Percentiles rank a stretch among this genome's conserved stretches.
These are phyloP conservation scores for Bellardia bayeri DNA, from an alignment of 2,888 invertebrate species.

Conservation along the genomic window DNA sequence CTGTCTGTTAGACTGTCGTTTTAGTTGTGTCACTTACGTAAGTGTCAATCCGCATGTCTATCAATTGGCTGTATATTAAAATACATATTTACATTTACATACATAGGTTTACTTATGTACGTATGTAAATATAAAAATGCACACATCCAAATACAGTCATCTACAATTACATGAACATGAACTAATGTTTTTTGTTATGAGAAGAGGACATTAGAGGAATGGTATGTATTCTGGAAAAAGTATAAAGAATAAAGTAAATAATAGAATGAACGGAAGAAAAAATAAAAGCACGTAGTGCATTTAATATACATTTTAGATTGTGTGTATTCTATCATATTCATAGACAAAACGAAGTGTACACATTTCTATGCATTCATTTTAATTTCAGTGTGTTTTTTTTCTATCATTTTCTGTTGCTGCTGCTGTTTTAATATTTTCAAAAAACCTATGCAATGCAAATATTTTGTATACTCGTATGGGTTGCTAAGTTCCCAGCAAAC, in stretches of 20 bases:
- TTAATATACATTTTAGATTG: constrained; percentile 60
- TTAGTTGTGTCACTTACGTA: constrained; percentile 72
- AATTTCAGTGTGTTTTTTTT: constrained; percentile 6
- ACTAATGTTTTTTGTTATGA: constrained; percentile 10
- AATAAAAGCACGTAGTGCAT: constrained; percentile 49
- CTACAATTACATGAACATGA: neutral
- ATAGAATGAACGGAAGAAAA: constrained; percentile 22
- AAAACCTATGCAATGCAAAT: constrained; percentile 50
- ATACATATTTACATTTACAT: neutral
- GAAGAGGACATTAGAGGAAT: constrained; percentile 21
- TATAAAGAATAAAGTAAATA: constrained; percentile 1
- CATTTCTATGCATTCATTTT: constrained; percentile 37
- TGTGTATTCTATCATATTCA: constrained; percentile 53
- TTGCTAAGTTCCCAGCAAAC: too few relatives aligned
- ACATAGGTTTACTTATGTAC: neutral
- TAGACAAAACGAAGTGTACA: constrained; percentile 40
- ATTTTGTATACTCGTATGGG: neutral
- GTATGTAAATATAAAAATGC: constrained; percentile 43
- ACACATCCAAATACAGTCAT: constrained; percentile 1
- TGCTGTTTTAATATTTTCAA: constrained; percentile 37
- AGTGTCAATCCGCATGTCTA: constrained; percentile 71
- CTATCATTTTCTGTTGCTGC: neutral
- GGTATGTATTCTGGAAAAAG: neutral
- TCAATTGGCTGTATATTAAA: constrained; percentile 53
- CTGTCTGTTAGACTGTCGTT: constrained; percentile 67